phyloP scores from a whole-genome alignment of 2,113 vertebrate genomes.

The Oreochromis tanganicae region DNA sequence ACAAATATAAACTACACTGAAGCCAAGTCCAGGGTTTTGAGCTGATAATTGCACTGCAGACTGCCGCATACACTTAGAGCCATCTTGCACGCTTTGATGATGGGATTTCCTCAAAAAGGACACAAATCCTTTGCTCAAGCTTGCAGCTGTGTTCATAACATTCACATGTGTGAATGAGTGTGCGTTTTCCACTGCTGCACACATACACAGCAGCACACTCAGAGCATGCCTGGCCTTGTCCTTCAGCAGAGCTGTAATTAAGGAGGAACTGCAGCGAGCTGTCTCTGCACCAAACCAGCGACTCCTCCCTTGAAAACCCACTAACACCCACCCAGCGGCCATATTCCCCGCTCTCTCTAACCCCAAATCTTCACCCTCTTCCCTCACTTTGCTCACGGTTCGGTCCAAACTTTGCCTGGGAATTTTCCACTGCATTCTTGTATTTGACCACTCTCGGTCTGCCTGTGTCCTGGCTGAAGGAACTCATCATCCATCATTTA shows the following conservation, averaged over 20 bases:
- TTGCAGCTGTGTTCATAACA: background rate
- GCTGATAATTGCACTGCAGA: background rate
- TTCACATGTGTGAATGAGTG: background rate
- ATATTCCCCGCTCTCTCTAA: slow-evolving; percentile 31
- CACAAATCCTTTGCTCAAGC: slow-evolving; percentile 15
- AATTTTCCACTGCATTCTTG: slow-evolving; percentile 42
- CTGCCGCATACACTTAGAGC: background rate
- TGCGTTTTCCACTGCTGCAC: background rate
- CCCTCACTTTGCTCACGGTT: slow-evolving; percentile 12
- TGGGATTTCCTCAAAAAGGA: slow-evolving; percentile 9
- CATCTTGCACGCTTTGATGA: background rate
- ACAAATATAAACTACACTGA: background rate
- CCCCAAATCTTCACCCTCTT: slow-evolving; percentile 45
- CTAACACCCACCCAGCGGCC: slow-evolving; percentile 50
- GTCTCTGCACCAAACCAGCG: slow-evolving; percentile 57
- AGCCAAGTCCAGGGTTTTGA: background rate
- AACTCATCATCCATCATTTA: background rate
- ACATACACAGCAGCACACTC: slow-evolving; percentile 1
- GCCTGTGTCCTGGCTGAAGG: background rate
- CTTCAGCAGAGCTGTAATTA: slow-evolving; percentile 60
- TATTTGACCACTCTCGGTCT: background rate
- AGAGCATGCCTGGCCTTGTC: slow-evolving; percentile 65
- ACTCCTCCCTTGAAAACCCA: slow-evolving; percentile 65
- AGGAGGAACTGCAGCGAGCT: slow-evolving; percentile 45
- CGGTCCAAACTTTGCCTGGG: slow-evolving; percentile 28